Evolutionary conservation across 2,113 vertebrate genomes (phyloP).

Genomic region (Accipiter cooperii): DNA sequence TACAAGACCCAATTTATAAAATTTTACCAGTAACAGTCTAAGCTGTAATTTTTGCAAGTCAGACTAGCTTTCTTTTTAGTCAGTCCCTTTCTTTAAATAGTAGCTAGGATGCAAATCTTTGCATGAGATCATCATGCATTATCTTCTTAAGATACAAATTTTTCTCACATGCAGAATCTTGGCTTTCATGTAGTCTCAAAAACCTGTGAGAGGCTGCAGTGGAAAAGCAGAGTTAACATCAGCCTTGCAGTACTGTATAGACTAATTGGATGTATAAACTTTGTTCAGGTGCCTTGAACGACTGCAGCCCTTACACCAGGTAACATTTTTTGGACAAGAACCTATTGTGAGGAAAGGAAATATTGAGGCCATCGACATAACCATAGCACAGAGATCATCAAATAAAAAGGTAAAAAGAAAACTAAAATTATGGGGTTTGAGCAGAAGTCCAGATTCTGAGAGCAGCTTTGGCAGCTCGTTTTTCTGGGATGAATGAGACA

Average conservation of each 20-base stretch:
- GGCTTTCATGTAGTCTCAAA: neutral
- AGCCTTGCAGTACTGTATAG: neutral
- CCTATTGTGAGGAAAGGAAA: slow-evolving; percentile 86
- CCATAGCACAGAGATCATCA: slow-evolving; percentile 82
- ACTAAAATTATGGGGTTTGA: fast-evolving
- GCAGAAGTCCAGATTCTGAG: neutral
- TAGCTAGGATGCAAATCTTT: neutral
- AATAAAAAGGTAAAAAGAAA: slow-evolving; percentile 89
- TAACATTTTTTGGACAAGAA: slow-evolving; percentile 82
- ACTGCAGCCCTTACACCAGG: slow-evolving; percentile 85
- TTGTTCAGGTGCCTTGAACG: slow-evolving; percentile 80
- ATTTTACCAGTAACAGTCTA: neutral
- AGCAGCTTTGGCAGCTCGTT: neutral
- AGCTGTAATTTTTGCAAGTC: neutral
- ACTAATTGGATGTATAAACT: neutral
- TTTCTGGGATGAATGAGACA: neutral
- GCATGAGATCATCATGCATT: neutral
- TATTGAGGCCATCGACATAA: slow-evolving; percentile 83
- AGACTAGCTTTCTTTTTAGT: neutral
- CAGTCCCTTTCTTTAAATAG: neutral
- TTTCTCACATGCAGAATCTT: neutral
- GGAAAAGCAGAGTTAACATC: neutral
- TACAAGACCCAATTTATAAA: neutral
- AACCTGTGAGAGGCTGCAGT: neutral
- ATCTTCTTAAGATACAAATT: neutral